Evolutionary conservation across 2,113 vertebrate species (phyloP).

Genomic region (Thryonomys swinderianus): DNA sequence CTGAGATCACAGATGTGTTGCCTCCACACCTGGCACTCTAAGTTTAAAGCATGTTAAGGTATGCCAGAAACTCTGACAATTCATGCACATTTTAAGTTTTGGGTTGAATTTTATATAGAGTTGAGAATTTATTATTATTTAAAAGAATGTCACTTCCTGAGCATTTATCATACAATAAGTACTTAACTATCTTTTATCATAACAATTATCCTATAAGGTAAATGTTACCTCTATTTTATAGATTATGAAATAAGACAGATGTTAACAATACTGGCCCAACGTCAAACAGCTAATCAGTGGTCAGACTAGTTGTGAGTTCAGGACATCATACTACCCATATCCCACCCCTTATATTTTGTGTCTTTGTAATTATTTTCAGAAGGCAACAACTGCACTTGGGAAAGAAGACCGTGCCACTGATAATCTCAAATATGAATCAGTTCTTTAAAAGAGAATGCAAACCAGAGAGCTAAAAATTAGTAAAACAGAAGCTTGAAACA

Average conservation of each 20-base stretch:
- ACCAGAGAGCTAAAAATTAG: constrained; percentile 32
- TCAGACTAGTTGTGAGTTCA: background rate
- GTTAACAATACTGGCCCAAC: background rate
- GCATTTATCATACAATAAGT: background rate
- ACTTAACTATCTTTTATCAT: constrained; percentile 17
- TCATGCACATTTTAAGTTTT: background rate
- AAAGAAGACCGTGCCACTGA: background rate
- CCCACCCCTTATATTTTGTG: background rate
- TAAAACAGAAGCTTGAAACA: constrained; percentile 32
- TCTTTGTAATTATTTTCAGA: constrained; percentile 33
- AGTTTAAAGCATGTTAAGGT: background rate
- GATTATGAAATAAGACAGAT: constrained; percentile 5
- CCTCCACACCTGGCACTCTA: background rate
- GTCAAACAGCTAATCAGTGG: background rate
- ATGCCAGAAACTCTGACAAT: background rate
- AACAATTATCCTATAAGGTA: background rate
- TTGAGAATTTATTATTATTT: background rate
- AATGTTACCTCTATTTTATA: constrained; percentile 31
- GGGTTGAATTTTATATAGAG: constrained; percentile 37
- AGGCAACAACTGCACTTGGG: background rate
- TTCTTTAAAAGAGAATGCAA: constrained; percentile 59
- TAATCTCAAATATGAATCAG: background rate
- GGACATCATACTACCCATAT: background rate
- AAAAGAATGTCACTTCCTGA: constrained; percentile 38
- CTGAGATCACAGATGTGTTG: background rate